Percentiles rank a stretch among this genome's conserved stretches.
phyloP scores from a whole-genome alignment of 1,140 invertebrate genomes.

The Drosophila ambigua region DNA sequence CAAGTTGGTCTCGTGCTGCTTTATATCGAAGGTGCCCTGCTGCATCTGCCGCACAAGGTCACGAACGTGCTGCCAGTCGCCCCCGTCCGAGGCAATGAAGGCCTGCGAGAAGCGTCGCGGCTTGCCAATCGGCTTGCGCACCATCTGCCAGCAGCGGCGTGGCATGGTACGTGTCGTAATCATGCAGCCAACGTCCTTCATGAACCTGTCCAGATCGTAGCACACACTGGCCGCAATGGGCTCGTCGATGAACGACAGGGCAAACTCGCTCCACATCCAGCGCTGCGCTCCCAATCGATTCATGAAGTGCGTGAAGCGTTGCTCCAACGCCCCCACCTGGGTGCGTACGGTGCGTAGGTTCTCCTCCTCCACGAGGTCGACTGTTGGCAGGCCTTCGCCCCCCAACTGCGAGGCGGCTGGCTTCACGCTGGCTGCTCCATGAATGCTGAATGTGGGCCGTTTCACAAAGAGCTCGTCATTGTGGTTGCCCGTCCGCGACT shows the following conservation, averaged over 20 bases:
- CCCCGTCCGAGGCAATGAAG: slow-evolving; percentile 42
- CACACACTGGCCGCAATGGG: slow-evolving; percentile 15
- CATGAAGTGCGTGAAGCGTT: no score
- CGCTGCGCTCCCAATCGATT: neutral
- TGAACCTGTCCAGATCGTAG: slow-evolving; percentile 36
- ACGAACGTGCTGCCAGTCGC: slow-evolving; percentile 12
- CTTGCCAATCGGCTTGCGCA: slow-evolving; percentile 54
- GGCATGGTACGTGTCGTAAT: slow-evolving; percentile 36
- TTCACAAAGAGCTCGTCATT: slow-evolving; percentile 59
- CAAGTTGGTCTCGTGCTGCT: neutral
- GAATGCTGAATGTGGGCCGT: slow-evolving; percentile 36
- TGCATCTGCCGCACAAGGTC: slow-evolving; percentile 40
- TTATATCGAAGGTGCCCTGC: slow-evolving; percentile 5
- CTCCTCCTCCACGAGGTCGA: neutral
- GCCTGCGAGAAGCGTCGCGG: slow-evolving; percentile 52
- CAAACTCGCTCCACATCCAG: slow-evolving; percentile 66
- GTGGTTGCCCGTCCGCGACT: neutral
- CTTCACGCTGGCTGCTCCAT: neutral
- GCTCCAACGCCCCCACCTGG: no score
- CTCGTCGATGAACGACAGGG: slow-evolving; percentile 46
- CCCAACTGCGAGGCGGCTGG: no score
- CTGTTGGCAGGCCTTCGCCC: neutral
- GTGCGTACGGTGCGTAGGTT: no score
- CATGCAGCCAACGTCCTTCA: slow-evolving; percentile 13
- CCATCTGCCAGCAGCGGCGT: slow-evolving; percentile 48